Percentiles rank a stretch among this genome's conserved stretches.
These are phyloP conservation scores for Drosophila lini DNA, from an alignment of 1,140 invertebrate species.

Conservation along the genomic window DNA sequence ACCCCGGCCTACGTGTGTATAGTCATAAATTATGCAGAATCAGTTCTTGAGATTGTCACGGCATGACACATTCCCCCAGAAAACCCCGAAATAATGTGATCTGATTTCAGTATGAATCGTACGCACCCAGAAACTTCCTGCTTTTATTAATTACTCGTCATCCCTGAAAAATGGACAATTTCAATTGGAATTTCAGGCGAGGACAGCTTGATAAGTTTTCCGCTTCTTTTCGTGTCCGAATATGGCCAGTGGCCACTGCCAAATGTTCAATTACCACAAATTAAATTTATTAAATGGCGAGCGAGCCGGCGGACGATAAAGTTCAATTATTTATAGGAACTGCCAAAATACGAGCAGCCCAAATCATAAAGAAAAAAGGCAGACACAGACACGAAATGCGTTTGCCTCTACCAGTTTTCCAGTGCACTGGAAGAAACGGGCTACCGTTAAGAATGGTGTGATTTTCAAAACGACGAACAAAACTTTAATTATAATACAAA, in stretches of 20 bases:
- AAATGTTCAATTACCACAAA: slow-evolving; percentile 77
- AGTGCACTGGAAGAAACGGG: not conserved
- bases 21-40: slow-evolving; percentile 26
- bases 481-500: not conserved
- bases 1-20: not conserved
- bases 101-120: slow-evolving; percentile 4
- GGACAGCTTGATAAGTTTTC: slow-evolving; percentile 49
- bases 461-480: too few species aligned
- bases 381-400: slow-evolving; percentile 41
- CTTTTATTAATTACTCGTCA: slow-evolving; percentile 50
- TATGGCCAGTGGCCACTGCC: slow-evolving; percentile 32
- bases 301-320: slow-evolving; percentile 60
- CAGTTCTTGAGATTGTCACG: slow-evolving; percentile 14
- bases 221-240: slow-evolving; percentile 14
- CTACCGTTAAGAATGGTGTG: too few species aligned
- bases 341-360: slow-evolving; percentile 60
- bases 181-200: slow-evolving; percentile 54
- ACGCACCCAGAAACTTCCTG: slow-evolving; percentile 25
- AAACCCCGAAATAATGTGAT: slow-evolving; percentile 24
- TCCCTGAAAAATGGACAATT: slow-evolving; percentile 60
- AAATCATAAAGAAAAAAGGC: slow-evolving; percentile 65
- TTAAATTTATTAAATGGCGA: slow-evolving; percentile 77
- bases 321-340: slow-evolving; percentile 75
- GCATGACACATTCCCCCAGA: slow-evolving; percentile 18
- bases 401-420: slow-evolving; percentile 33